Base-by-base conservation (phyloP, 2,888 invertebrate genomes). In the Orthosia incerta region DNA sequence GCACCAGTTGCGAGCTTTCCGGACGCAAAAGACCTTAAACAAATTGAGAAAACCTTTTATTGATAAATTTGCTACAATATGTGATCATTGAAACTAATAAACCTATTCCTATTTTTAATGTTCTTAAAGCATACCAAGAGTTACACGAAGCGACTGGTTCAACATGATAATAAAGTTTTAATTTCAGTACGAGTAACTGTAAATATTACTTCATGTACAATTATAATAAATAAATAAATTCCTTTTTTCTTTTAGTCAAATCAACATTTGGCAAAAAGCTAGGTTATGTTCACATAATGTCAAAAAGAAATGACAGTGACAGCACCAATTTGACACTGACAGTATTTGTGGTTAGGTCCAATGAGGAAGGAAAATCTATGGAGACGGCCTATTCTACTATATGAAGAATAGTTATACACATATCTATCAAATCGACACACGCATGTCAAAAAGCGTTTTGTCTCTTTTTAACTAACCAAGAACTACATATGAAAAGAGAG, bases 11-110 rank as follows among this genome's bases (percentile, higher is more conserved):
- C 18, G 91, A 74, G 63, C 88, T 87, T 80, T 93, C 92, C 11
- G 93, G 90, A 23, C 90, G 89, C 68, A 95, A 79, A 3, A 94
- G 71, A 53, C 93, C 95, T 95, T 82, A 45, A 90, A 91, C 1
- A 71, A 50, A 59, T 71, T 46, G 1, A 55, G 16, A 53, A 45
- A 46, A 0, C 13, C 20, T 2, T 3, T n/a, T 51, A 51, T 11
- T 51, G n/a, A 16, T 31, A 2, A 39, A 39, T 1, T 50, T 71
- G 45, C 15, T 55, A 9, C 20, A 9, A 39, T 39, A 39, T 1
- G 4, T 12, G 39, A 11, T 31, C 16, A 50, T 45, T 12, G 7
- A 13, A 16, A 31, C 13, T 39, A 39, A 39, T 39, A 39, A 39
- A 39, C 9, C 39, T 39, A 39, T 39, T 7, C 2, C 7, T 0